Conservation (phyloP, 2,113 vertebrate species). For the Malurus alboscapulatus region DNA sequence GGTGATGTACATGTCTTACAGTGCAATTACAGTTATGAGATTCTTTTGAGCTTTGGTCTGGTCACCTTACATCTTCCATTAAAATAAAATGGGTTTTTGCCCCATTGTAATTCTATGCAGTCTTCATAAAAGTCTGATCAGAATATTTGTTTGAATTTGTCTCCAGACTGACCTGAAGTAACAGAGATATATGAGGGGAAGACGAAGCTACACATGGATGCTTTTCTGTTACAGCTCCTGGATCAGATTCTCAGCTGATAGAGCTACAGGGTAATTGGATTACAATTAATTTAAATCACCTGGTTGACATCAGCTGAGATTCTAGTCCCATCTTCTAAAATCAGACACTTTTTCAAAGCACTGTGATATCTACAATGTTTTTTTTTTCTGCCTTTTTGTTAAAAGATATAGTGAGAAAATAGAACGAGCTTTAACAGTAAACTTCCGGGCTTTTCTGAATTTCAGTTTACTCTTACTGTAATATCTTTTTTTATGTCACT, state of each 20-base stretch:
- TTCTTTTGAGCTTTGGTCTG: not conserved
- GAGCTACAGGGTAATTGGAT: not conserved
- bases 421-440: not conserved
- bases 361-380: not conserved
- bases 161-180: not conserved
- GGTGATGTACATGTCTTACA: not conserved
- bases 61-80: not conserved
- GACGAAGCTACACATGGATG: not conserved
- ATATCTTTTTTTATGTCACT: constrained; percentile 35
- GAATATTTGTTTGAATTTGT: not conserved
- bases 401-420: not conserved
- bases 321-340: not conserved
- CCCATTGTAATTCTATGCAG: not conserved
- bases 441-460: not conserved
- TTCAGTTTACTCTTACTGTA: constrained; percentile 38
- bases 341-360: not conserved
- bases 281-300: not conserved
- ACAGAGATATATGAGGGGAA: not conserved
- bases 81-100: not conserved
- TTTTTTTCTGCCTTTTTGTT: not conserved
- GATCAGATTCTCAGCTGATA: not conserved
- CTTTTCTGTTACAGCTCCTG: not conserved
- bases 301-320: not conserved
- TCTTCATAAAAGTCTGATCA: not conserved
- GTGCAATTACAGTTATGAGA: not conserved